phyloP scores from a whole-genome alignment of 2,113 vertebrate genomes.

The Onychostoma macrolepis region DNA sequence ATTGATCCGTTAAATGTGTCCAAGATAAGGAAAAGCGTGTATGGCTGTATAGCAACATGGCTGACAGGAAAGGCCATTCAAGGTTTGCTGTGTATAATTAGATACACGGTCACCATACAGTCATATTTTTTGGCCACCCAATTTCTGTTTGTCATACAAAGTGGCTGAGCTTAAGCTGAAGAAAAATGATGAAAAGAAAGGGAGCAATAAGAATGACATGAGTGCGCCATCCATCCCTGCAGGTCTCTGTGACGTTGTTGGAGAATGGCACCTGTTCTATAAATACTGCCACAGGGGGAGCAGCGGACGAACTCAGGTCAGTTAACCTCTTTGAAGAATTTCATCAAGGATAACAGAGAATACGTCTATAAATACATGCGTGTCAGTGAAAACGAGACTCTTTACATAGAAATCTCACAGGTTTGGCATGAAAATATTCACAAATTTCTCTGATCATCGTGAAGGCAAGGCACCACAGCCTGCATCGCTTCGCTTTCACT shows the following conservation, averaged over 20 bases:
- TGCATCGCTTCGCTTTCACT: neutral
- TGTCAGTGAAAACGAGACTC: neutral
- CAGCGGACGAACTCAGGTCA: conserved; percentile 37
- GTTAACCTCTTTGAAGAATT: conserved; percentile 48
- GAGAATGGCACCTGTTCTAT: conserved; percentile 56
- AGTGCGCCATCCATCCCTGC: conserved; percentile 27
- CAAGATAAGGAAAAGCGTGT: conserved; percentile 39
- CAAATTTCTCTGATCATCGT: neutral
- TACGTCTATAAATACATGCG: neutral
- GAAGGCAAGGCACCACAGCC: neutral
- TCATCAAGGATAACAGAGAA: conserved; percentile 48
- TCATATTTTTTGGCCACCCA: neutral
- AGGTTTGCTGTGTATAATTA: conserved; percentile 32
- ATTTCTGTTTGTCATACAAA: neutral
- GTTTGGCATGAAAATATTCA: neutral
- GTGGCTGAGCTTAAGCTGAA: neutral
- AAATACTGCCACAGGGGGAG: conserved; percentile 50
- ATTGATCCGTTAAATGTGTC: conserved; percentile 53
- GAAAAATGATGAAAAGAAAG: conserved; percentile 9
- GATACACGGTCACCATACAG: neutral
- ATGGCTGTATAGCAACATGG: conserved; percentile 40
- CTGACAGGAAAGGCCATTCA: conserved; percentile 13
- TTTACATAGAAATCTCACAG: neutral
- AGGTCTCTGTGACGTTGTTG: conserved; percentile 40
- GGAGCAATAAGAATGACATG: neutral